Base-by-base conservation (phyloP, 1,140 invertebrate genomes). In the Leptinotarsa undecemlineata region DNA sequence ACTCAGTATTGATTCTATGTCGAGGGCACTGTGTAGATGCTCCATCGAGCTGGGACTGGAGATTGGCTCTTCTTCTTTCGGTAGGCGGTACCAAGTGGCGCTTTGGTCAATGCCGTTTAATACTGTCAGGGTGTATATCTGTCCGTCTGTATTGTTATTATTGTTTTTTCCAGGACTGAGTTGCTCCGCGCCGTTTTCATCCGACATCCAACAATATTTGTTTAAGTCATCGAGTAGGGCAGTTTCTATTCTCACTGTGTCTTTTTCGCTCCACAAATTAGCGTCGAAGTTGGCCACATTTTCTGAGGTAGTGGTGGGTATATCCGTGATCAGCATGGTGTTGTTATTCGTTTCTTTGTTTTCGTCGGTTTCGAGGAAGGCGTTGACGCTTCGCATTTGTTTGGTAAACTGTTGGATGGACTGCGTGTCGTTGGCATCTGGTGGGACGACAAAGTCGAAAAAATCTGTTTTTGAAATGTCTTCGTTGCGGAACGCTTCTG, bases 361-460 rank as follows among this genome's bases (percentile, higher is more conserved):
- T 72, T 88, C 88, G 14, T 86, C 89, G 48, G 83, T 80, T 6
- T 87, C 87, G 82, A 89, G 86, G 84, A 88, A 90, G 74, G 88
- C 87, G 85, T 89, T 89, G 42, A 90, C 88, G 72, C 86, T 88
- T 74, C 88, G 86, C 89, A 90, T 89, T 83, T 90, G 89, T 82
- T 89, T 88, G 77, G 88, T 88, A 82, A 89, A 90, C 80, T 89
- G 88, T 81, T 88, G 87, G 79, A 89, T 88, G 80, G 88, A 88
- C 77, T 89, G 89, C 61, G 84, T 87, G 82, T 88, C 90, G 84
- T 85, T 91, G 84, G 83, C 88, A 84, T 88, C 91, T 79, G 92
- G 91, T 5, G 92, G 91, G n/a, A 92, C 92, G 60, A 94, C 93
- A 85, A 95, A 94, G 83, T 95, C 93, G 86, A 94, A 95, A 87